A percentile compares a stretch with the other conserved stretches of the same genome.
These are phyloP conservation scores for Helleia helle DNA, from an alignment of 2,888 invertebrate genomes.

Conservation along the genomic window DNA sequence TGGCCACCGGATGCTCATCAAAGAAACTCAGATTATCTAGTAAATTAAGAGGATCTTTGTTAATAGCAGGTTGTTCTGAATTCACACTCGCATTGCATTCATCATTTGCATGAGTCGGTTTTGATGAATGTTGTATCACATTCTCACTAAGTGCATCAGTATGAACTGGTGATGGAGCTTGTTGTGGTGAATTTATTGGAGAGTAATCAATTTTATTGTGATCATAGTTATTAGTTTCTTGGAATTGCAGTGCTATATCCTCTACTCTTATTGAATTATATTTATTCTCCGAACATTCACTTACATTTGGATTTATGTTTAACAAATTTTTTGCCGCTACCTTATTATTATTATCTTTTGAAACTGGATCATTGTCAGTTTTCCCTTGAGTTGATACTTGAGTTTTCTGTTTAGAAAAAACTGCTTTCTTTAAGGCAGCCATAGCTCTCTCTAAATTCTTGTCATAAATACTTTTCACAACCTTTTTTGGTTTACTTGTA, in stretches of 20 bases:
- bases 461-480: conserved; percentile 47
- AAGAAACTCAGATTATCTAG: conserved; percentile 52
- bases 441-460: conserved; percentile 50
- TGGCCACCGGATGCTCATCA: conserved; percentile 57
- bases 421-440: conserved; percentile 36
- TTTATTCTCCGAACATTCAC: conserved; percentile 21
- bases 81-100: no score
- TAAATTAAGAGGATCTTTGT: conserved; percentile 46
- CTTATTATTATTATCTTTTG: neutral
- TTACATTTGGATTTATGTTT: neutral
- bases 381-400: conserved; percentile 4
- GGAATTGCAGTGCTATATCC: conserved; percentile 55
- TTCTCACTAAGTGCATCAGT: neutral
- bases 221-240: conserved; percentile 25
- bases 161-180: conserved; percentile 5
- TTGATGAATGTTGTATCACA: neutral
- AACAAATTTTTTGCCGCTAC: neutral
- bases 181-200: conserved; percentile 45
- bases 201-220: conserved; percentile 48
- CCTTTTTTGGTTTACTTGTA: conserved; percentile 37
- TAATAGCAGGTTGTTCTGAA: conserved; percentile 16
- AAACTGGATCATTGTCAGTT: neutral
- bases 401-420: conserved; percentile 27
- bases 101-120: neutral
- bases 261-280: conserved; percentile 46